A percentile compares a stretch with the other conserved stretches of the same genome.
Conservation (phyloP, 2,888 invertebrate species). For the Tachina grossa region DNA sequence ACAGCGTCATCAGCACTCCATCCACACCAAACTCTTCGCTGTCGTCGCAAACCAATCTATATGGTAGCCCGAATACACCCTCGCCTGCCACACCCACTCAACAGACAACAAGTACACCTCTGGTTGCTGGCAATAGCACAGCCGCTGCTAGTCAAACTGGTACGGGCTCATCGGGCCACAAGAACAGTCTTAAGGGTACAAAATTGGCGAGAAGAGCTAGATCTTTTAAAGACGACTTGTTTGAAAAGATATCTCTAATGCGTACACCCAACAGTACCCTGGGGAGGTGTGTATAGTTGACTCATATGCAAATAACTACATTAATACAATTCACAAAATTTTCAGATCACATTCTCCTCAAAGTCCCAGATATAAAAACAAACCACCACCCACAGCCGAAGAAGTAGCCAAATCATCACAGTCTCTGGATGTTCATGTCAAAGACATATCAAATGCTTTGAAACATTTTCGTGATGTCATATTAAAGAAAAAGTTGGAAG, state of each 20-base stretch:
- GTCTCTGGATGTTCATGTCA: slow-evolving; percentile 89
- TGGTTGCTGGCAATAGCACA: slow-evolving; percentile 67
- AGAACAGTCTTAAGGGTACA: slow-evolving; percentile 90
- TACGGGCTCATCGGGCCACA: slow-evolving; percentile 85
- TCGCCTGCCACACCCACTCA: slow-evolving; percentile 75
- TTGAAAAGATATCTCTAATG: slow-evolving; percentile 95
- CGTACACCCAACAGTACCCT: slow-evolving; percentile 87
- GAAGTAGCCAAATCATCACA: slow-evolving; percentile 87
- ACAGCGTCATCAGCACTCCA: slow-evolving; percentile 81
- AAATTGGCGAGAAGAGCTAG: slow-evolving; percentile 94
- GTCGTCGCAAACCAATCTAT: slow-evolving; percentile 72
- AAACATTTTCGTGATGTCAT: slow-evolving; percentile 97
- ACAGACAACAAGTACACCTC: slow-evolving; percentile 70
- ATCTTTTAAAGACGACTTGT: slow-evolving; percentile 95
- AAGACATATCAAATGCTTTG: slow-evolving; percentile 89
- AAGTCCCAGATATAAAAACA: slow-evolving; percentile 85
- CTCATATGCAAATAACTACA: not conserved
- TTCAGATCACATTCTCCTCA: slow-evolving; percentile 86
- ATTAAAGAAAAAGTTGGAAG: slow-evolving; percentile 94
- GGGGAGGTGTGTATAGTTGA: slow-evolving; percentile 79
- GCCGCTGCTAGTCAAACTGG: slow-evolving; percentile 52
- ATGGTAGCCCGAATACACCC: slow-evolving; percentile 72
- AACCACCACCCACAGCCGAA: slow-evolving; percentile 82
- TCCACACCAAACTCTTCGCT: slow-evolving; percentile 80
- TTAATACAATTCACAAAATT: not conserved